Percentiles rank a stretch among this genome's conserved stretches.
Conservation (phyloP, 2,797 vertebrate genomes). For the Sorex maritimensis region DNA sequence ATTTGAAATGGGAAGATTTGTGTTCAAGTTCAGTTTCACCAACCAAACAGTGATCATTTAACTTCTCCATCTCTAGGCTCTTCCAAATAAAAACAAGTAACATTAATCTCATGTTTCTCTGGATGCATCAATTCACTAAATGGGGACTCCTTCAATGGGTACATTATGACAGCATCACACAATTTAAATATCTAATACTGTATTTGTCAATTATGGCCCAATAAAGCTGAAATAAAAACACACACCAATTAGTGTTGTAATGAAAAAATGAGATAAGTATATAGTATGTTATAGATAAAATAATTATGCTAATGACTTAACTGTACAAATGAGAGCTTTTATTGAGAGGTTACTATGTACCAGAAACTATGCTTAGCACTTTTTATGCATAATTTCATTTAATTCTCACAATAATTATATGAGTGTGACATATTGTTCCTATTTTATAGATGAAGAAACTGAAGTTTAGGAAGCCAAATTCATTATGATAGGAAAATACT, state of each 20-base stretch:
- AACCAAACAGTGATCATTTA: background rate
- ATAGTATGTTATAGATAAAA: background rate
- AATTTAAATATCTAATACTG: background rate
- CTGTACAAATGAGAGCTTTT: background rate
- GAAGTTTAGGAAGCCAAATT: slow-evolving; percentile 36
- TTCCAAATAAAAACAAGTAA: background rate
- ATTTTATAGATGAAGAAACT: slow-evolving; percentile 13
- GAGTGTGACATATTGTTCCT: background rate
- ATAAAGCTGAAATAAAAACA: slow-evolving; percentile 28
- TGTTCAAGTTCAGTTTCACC: slow-evolving; percentile 20
- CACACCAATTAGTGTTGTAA: background rate
- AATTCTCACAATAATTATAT: background rate
- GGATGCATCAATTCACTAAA: background rate
- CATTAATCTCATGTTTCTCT: background rate
- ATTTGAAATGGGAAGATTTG: background rate
- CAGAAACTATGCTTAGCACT: too few relatives aligned
- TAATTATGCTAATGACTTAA: background rate
- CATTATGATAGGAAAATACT: slow-evolving; percentile 3
- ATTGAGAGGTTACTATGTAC: background rate
- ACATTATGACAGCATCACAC: background rate
- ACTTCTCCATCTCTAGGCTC: background rate
- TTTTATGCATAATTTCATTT: background rate
- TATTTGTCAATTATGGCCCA: background rate
- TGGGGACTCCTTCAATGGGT: background rate
- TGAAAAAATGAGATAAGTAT: background rate